phyloP scores from a whole-genome alignment of 1,140 invertebrate genomes.

The Macrotrachela quadricornifera region DNA sequence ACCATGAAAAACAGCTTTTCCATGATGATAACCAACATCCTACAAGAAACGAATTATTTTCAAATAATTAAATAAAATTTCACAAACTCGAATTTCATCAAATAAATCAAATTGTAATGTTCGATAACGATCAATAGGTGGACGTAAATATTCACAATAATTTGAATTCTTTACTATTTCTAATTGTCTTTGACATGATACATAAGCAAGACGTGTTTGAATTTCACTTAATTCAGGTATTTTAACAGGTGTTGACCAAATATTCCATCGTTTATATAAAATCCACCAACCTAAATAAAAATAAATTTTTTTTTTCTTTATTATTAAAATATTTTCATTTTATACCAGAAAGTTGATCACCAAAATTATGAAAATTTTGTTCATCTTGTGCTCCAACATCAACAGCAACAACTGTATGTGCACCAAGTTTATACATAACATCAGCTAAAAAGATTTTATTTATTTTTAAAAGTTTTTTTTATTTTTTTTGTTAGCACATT shows the following conservation, averaged over 20 bases:
- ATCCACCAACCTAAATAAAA: not conserved
- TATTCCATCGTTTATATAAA: not conserved
- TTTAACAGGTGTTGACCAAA: slow-evolving; percentile 26
- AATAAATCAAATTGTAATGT: slow-evolving; percentile 90
- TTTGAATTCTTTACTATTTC: slow-evolving; percentile 89
- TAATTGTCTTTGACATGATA: slow-evolving; percentile 84
- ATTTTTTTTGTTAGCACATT: no score
- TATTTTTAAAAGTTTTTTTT: not conserved
- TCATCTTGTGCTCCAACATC: slow-evolving; percentile 95
- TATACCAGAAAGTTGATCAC: slow-evolving; percentile 87
- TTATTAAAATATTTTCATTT: slow-evolving; percentile 59
- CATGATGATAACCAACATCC: no score
- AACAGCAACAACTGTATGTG: slow-evolving; percentile 79
- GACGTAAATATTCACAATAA: slow-evolving; percentile 92
- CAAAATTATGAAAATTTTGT: slow-evolving; percentile 86
- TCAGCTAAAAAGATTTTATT: slow-evolving; percentile 46
- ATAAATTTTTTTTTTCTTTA: slow-evolving; percentile 25
- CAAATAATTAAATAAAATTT: no score
- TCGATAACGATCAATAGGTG: slow-evolving; percentile 87
- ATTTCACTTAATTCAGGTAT: slow-evolving; percentile 89
- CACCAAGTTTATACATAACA: slow-evolving; percentile 67
- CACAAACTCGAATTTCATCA: slow-evolving; percentile 52
- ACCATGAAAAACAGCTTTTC: no score
- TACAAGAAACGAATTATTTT: no score
- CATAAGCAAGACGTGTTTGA: slow-evolving; percentile 84